Evolutionary conservation across 2,113 vertebrate genomes (phyloP).

Genomic region (Echinops telfairi): DNA sequence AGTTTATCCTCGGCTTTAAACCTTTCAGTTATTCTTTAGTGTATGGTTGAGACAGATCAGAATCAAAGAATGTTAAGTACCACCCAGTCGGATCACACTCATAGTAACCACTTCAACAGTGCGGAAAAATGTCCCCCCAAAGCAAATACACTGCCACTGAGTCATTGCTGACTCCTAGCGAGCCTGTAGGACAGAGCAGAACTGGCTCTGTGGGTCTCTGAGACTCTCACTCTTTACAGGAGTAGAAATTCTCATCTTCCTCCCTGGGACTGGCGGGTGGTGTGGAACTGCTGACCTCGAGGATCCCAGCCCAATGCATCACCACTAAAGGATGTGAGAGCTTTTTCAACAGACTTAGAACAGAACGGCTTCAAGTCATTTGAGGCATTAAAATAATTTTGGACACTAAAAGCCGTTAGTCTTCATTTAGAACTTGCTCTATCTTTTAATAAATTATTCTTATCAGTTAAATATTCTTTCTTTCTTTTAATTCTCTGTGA

Average conservation of each 20-base stretch:
- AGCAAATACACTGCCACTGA: too few relatives aligned
- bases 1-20: slow-evolving; percentile 18
- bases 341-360: neutral
- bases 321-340: neutral
- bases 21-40: slow-evolving; percentile 56
- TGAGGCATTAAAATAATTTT: neutral
- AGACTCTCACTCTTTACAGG: too few relatives aligned
- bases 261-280: too few relatives aligned
- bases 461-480: slow-evolving; percentile 47
- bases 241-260: too few relatives aligned
- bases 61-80: slow-evolving; percentile 28
- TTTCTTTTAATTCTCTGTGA: slow-evolving; percentile 40
- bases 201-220: too few relatives aligned
- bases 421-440: slow-evolving; percentile 44
- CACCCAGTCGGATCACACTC: too few relatives aligned
- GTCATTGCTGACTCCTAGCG: too few relatives aligned
- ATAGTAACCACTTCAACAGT: too few relatives aligned
- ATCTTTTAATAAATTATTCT: slow-evolving; percentile 34
- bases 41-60: slow-evolving; percentile 42
- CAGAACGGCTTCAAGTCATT: neutral
- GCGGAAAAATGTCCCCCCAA: too few relatives aligned
- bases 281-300: too few relatives aligned
- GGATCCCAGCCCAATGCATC: too few relatives aligned
- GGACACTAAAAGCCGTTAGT: neutral
- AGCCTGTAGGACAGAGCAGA: too few relatives aligned